Evolutionary conservation across 2,888 invertebrate species (phyloP).

Genomic region (Blera fallax): DNA sequence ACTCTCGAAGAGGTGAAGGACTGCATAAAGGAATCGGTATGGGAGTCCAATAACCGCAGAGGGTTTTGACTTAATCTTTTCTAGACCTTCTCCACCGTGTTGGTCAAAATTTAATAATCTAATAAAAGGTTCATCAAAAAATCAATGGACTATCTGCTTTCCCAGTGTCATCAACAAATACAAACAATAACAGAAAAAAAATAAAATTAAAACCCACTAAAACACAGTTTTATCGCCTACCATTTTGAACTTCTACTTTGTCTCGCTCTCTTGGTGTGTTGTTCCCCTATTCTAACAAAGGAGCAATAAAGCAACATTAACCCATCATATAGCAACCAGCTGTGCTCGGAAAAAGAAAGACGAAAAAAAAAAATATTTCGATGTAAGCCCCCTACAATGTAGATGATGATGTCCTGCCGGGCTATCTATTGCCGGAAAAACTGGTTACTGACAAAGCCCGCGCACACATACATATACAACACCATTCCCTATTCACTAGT

Average conservation of each 20-base stretch:
- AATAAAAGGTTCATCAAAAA: neutral
- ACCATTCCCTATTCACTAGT: constrained; percentile 16
- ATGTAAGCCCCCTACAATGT: constrained; percentile 39
- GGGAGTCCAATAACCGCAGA: neutral
- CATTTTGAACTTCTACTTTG: neutral
- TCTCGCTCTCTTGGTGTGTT: neutral
- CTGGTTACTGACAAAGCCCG: constrained; percentile 49
- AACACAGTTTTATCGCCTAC: constrained; percentile 53
- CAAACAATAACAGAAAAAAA: neutral
- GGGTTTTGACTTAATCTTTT: neutral
- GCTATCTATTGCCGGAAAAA: constrained; percentile 65
- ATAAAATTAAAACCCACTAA: constrained; percentile 44
- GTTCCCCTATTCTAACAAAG: constrained; percentile 40
- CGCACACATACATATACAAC: constrained; percentile 3
- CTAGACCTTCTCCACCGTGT: no score
- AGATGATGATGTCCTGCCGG: constrained; percentile 53
- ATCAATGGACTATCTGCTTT: neutral
- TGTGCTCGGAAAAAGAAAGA: constrained; percentile 23
- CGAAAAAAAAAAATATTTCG: neutral
- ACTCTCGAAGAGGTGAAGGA: neutral
- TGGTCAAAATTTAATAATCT: no score
- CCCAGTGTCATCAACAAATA: neutral
- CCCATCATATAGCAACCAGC: constrained; percentile 51
- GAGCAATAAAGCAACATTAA: constrained; percentile 42
- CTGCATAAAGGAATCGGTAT: neutral